Evolutionary conservation across 2,113 vertebrate genomes (phyloP).

Genomic region (Numida meleagris): DNA sequence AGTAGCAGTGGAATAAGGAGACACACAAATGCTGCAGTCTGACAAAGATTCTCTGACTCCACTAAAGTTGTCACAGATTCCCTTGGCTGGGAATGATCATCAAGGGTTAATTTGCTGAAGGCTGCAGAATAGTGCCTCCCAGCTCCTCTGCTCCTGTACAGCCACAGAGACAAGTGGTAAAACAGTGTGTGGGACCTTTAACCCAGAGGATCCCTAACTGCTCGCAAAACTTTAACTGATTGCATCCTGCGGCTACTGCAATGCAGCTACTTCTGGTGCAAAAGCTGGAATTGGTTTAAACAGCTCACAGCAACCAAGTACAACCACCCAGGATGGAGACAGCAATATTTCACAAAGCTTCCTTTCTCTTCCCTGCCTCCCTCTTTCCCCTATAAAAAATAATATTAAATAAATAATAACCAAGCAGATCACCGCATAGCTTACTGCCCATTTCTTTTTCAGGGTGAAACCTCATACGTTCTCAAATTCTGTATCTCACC

Average conservation of each 20-base stretch:
- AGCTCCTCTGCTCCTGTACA: background rate
- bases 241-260: constrained; percentile 20
- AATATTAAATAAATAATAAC: background rate
- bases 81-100: background rate
- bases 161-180: background rate
- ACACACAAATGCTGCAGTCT: constrained; percentile 5
- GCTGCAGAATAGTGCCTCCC: background rate
- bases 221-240: constrained; percentile 31
- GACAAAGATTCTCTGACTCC: background rate
- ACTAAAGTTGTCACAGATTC: background rate
- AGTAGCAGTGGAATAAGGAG: background rate
- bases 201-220: background rate
- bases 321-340: background rate
- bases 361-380: background rate
- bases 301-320: constrained; percentile 8
- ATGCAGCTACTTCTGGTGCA: constrained; percentile 59
- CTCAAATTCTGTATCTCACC: background rate
- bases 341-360: background rate
- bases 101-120: constrained; percentile 8
- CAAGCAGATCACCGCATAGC: background rate
- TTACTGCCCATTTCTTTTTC: background rate
- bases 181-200: background rate
- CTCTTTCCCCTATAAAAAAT: background rate
- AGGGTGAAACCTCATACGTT: background rate
- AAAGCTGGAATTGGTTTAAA: constrained; percentile 27